Evolutionary conservation across 1,140 invertebrate species (phyloP).

Genomic region (Drosophila dunni): DNA sequence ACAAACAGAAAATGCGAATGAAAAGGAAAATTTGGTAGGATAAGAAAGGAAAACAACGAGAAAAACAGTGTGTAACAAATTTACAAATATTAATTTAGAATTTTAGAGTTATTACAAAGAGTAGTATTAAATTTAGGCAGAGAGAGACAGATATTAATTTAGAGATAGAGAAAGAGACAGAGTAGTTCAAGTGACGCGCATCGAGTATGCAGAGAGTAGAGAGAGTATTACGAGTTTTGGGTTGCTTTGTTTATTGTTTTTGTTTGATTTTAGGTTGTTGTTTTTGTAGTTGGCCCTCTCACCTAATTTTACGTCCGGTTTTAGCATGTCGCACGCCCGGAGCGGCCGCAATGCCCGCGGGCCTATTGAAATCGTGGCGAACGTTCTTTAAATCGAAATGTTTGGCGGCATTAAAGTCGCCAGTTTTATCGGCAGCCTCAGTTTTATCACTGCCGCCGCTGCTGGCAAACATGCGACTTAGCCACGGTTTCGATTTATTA

Average conservation of each 20-base stretch:
- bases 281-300: conserved; percentile 64
- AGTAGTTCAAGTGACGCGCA: conserved; percentile 57
- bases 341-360: conserved; percentile 76
- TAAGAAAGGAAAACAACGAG: conserved; percentile 37
- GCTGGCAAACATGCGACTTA: conserved; percentile 79
- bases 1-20: conserved; percentile 43
- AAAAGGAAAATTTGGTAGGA: conserved; percentile 16
- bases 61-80: conserved; percentile 41
- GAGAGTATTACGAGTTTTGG: conserved; percentile 29
- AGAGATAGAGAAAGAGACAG: conserved; percentile 15
- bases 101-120: neutral
- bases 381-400: conserved; percentile 83
- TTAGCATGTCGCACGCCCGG: conserved; percentile 72
- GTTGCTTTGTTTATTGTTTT: conserved; percentile 10
- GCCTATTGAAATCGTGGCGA: conserved; percentile 83
- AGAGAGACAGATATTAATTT: conserved; percentile 5
- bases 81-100: conserved; percentile 41
- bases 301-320: conserved; percentile 85
- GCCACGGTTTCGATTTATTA: conserved; percentile 80
- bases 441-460: conserved; percentile 26
- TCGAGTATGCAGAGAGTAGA: conserved; percentile 41
- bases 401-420: conserved; percentile 78
- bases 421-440: conserved; percentile 22
- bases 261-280: conserved; percentile 3
- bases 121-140: conserved; percentile 15